phyloP scores from a whole-genome alignment of 2,888 invertebrate genomes.

The Plebejus anna region DNA sequence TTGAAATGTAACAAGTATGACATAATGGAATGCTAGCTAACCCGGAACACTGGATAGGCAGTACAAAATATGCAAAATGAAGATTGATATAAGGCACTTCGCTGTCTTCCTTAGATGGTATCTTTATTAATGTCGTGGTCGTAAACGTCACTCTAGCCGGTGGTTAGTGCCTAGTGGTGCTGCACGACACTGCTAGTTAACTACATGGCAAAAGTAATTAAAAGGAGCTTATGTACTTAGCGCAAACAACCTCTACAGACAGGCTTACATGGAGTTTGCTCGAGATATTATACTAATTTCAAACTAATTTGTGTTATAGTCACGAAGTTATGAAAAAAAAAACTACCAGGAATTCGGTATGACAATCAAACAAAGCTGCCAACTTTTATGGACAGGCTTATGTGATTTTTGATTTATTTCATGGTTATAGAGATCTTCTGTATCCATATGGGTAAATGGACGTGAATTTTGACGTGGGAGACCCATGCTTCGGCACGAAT shows the following conservation, averaged over 20 bases:
- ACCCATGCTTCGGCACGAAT: too few species aligned
- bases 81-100: conserved; percentile 13
- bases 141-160: conserved; percentile 3
- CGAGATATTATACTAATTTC: background rate
- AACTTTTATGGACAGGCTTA: too few species aligned
- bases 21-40: background rate
- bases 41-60: background rate
- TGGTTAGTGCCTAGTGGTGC: conserved; percentile 2
- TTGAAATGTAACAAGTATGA: background rate
- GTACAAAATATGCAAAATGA: conserved; percentile 4
- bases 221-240: conserved; percentile 8
- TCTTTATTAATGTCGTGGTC: conserved; percentile 13
- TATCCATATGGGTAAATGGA: background rate
- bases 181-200: conserved; percentile 15
- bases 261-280: background rate
- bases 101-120: background rate
- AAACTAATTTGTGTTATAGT: background rate
- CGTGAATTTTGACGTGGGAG: too few species aligned
- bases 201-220: conserved; percentile 16
- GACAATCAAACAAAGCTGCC: background rate
- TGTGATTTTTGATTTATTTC: too few species aligned
- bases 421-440: too few species aligned
- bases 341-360: background rate
- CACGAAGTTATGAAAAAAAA: background rate
- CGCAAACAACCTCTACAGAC: background rate